Base-by-base conservation (phyloP, 2,113 vertebrate genomes). In the Tinamus guttatus region DNA sequence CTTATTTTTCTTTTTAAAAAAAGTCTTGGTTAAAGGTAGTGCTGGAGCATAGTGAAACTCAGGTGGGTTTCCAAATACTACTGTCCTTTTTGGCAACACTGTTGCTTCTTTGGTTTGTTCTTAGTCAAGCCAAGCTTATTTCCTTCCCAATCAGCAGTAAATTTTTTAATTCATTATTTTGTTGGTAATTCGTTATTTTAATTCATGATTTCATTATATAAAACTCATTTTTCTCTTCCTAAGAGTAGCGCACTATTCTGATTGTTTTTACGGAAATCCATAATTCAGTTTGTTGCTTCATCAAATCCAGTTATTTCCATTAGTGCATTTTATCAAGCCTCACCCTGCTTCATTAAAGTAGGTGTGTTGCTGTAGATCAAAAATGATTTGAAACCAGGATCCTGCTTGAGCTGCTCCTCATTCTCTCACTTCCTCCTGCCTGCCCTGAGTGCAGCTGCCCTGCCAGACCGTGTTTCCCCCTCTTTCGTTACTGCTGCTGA, bases 341-440 rank as follows among this genome's bases (percentile, higher is more conserved):
- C 13, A 4, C 71, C 45, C 52, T 60, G 85, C 45, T 47, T 36
- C 5, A 11, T 77, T 92, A 38, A 80, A 74, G 56, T 51, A 80
- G 54, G 64, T 60, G 38, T 52, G 60, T 65, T 40, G 32, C 85
- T 88, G 34, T 14, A 68, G 93, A 13, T 51, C 70, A 81, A 80
- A 80, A 82, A 87, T 82, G 73, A 58, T 89, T 95, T 62, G 49
- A 87, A 89, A 89, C 54, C 70, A n/a, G 0, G 2, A 63, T 91
- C 71, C 85, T 80, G 54, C 32, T 65, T 68, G 91, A 94, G 71
- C 75, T 93, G 59, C 91, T 91, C 71, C 30, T 30, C 70, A 9
- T 94, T 92, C 91, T 81, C 71, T 90, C 60, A 19, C 63, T 88
- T 93, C 71, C 32, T 40, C 16, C 59, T 93, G 65, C 47, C 52